Evolutionary conservation across 2,888 invertebrate genomes (phyloP).

Genomic region (Adineta ricciae): DNA sequence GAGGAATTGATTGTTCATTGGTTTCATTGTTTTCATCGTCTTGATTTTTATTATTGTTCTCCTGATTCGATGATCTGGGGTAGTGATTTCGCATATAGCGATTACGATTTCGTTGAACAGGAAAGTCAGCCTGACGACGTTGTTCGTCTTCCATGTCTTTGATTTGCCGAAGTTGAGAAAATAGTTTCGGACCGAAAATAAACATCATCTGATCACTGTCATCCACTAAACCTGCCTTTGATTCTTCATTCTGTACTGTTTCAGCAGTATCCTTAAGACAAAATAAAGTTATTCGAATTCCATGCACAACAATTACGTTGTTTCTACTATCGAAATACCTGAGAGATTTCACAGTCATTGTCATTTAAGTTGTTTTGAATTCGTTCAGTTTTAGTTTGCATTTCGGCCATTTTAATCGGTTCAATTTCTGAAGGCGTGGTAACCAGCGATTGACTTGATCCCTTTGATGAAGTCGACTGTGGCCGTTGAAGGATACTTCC

Average conservation of each 20-base stretch:
- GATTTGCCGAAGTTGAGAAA: background rate
- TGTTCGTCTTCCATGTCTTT: background rate
- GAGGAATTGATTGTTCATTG: background rate
- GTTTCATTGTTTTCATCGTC: background rate
- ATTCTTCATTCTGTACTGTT: background rate
- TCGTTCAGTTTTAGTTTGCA: background rate
- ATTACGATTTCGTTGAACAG: conserved; percentile 8
- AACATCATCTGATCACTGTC: conserved; percentile 10
- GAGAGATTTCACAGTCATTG: background rate
- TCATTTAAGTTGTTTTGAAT: background rate
- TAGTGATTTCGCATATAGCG: background rate
- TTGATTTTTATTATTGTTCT: background rate
- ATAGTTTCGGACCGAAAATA: background rate
- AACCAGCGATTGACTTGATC: background rate
- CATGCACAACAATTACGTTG: too few species aligned
- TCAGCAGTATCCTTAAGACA: background rate
- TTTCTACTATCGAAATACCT: background rate
- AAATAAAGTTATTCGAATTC: background rate
- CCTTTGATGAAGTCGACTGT: background rate
- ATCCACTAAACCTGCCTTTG: background rate
- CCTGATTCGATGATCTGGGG: background rate
- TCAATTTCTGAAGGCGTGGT: background rate
- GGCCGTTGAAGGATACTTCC: background rate
- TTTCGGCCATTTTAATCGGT: background rate
- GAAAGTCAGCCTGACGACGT: background rate